Evolutionary conservation across 2,113 vertebrate species (phyloP), one percentile per base, ranked within the genome.

Genomic region (Telmatochromis sp.): DNA sequence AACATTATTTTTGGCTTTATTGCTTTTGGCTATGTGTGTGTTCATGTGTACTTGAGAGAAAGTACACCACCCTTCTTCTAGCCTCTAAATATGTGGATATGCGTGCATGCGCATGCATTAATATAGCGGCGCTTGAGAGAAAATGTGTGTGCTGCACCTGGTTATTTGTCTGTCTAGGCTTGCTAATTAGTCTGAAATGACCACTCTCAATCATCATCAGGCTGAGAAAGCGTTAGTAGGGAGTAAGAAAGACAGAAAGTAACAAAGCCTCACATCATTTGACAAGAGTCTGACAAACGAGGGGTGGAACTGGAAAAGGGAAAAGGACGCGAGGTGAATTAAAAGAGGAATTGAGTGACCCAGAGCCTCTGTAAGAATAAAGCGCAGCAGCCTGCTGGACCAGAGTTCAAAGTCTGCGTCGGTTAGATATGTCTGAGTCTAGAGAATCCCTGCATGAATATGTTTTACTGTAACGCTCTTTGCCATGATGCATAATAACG

Each of bases 181-280:
- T 4, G 83, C 91, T 94, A 94, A 95, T 95, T 95, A 89, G 40
- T 91, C 90, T 90, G 91, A 95, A 95, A 95, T 91, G 91, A 93
- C 85, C 79, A 6, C 87, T 42, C 87, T 95, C 90, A 84, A 88
- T 94, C 94, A 93, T 94, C 93, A 93, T 94, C 93, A 89, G 81
- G 33, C 53, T 15, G 73, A 23, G 60, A 79, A 60, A 60, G 86
- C 63, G 87, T 89, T 86, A 79, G 85, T 31, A 82, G 45, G 40
- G 85, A 83, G 81, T 31, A 28, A 68, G 84, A 63, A 15, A 5
- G 86, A 90, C 8, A 68, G 58, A 63, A 68, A 68, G 82, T 84
- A 90, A 91, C 87, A 80, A 63, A 78, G 65, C 82, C 49, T 60
- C 4, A 33, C 87, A 14, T 87, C 91, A 93, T 91, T 92, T 90